These are phyloP conservation scores for Grallaria varia DNA, from an alignment of 2,113 vertebrate genomes.

Conservation along the genomic window DNA sequence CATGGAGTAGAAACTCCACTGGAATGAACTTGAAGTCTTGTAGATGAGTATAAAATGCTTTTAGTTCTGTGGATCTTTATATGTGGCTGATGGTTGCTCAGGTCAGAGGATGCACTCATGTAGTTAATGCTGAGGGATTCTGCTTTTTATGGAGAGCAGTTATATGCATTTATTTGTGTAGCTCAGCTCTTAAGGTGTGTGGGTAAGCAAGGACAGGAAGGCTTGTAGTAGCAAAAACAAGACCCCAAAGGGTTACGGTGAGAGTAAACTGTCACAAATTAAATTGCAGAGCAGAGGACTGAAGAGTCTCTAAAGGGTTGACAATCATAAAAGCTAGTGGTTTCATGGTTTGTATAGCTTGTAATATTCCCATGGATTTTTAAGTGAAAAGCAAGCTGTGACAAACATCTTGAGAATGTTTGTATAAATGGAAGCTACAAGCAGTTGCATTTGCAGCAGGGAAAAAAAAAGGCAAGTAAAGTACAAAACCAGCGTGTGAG, in stretches of 20 bases:
- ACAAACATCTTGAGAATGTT: conserved; percentile 15
- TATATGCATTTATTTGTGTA: background rate
- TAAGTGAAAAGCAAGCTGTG: conserved; percentile 47
- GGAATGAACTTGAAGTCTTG: background rate
- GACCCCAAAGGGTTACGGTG: background rate
- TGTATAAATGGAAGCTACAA: background rate
- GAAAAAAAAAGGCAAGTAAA: background rate
- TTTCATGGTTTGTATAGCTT: background rate
- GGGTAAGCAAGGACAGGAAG: background rate
- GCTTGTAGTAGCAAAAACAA: background rate
- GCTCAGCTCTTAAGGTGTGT: background rate
- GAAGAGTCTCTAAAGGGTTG: background rate
- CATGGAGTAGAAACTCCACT: background rate
- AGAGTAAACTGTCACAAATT: background rate
- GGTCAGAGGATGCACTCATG: background rate
- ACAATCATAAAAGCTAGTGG: background rate
- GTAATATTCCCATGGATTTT: background rate
- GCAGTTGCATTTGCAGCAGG: background rate
- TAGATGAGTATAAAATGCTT: background rate
- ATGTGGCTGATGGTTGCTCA: background rate
- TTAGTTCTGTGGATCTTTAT: background rate
- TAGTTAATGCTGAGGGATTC: background rate
- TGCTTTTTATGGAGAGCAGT: background rate
- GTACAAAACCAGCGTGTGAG: background rate
- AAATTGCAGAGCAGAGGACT: background rate